phyloP scores from a whole-genome alignment of 2,888 invertebrate species.

The Andrena trimmerana region DNA sequence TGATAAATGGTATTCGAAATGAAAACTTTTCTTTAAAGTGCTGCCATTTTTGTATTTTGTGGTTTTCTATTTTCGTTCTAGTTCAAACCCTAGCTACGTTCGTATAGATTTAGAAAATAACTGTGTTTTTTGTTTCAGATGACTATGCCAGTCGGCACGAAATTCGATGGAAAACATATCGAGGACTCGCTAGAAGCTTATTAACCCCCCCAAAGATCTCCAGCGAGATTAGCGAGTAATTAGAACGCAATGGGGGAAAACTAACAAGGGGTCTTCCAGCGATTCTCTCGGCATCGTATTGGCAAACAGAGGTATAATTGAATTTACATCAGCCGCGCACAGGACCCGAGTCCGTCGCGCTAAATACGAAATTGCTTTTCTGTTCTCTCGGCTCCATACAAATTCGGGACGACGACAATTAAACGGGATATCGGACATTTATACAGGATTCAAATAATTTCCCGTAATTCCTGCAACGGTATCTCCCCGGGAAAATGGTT shows the following conservation, averaged over 20 bases:
- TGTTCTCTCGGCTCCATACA: constrained; percentile 13
- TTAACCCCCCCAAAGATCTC: neutral
- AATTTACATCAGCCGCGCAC: constrained; percentile 8
- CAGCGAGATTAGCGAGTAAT: neutral
- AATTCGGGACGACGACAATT: constrained; percentile 19
- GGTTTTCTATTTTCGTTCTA: no score
- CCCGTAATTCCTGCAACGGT: constrained; percentile 25
- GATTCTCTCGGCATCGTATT: constrained; percentile 16
- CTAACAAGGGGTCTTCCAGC: neutral
- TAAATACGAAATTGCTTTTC: constrained; percentile 51
- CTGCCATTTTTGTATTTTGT: no score
- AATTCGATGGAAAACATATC: no score
- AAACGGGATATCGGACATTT: constrained; percentile 46
- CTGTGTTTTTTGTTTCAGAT: no score
- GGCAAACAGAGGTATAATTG: constrained; percentile 22
- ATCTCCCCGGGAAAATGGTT: neutral
- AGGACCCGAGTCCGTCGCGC: neutral
- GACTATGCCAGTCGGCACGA: no score
- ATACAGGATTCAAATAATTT: constrained; percentile 39
- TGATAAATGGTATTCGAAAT: no score
- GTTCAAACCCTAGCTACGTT: no score
- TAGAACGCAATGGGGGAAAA: neutral
- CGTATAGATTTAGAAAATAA: no score
- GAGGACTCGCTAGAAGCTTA: neutral
- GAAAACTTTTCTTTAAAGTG: no score